Percentiles rank a stretch among this genome's conserved stretches.
These are phyloP conservation scores for Ethmia dodecea DNA, from an alignment of 2,888 invertebrate genomes.

Conservation along the genomic window DNA sequence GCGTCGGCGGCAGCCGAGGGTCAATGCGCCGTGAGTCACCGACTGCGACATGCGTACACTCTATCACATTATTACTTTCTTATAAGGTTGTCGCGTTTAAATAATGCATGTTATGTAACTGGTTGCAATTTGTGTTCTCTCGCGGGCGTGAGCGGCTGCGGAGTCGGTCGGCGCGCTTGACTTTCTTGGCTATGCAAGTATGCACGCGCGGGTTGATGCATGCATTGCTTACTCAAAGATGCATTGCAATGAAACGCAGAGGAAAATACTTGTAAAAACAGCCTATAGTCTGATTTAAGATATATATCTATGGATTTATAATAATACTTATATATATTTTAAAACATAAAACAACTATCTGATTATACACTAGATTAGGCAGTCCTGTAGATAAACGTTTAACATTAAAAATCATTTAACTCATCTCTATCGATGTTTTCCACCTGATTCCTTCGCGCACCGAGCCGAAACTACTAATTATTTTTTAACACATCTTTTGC, in stretches of 20 bases:
- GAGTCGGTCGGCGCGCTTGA: too few species aligned
- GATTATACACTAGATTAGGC: too few species aligned
- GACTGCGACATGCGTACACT: conserved; percentile 59
- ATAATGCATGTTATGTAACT: conserved; percentile 75
- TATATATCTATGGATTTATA: too few species aligned
- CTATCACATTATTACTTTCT: conserved; percentile 71
- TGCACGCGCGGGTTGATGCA: too few species aligned
- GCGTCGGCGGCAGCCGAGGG: conserved; percentile 48
- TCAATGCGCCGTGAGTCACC: conserved; percentile 69
- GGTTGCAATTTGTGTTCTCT: conserved; percentile 63
- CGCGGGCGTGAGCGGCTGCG: conserved; percentile 35
- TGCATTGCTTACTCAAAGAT: too few species aligned
- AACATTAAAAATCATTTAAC: background rate
- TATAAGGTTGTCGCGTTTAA: conserved; percentile 71
- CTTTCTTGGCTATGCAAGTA: too few species aligned
- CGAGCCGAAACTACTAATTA: conserved; percentile 6
- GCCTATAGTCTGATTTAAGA: too few species aligned
- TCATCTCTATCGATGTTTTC: background rate
- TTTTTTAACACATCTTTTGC: conserved; percentile 9
- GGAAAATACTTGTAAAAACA: too few species aligned
- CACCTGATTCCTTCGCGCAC: background rate
- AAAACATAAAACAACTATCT: too few species aligned
- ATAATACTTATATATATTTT: too few species aligned
- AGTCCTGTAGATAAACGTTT: too few species aligned
- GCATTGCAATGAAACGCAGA: too few species aligned